These are phyloP conservation scores for Aromia moschata DNA, from an alignment of 2,888 invertebrate species.

Conservation along the genomic window DNA sequence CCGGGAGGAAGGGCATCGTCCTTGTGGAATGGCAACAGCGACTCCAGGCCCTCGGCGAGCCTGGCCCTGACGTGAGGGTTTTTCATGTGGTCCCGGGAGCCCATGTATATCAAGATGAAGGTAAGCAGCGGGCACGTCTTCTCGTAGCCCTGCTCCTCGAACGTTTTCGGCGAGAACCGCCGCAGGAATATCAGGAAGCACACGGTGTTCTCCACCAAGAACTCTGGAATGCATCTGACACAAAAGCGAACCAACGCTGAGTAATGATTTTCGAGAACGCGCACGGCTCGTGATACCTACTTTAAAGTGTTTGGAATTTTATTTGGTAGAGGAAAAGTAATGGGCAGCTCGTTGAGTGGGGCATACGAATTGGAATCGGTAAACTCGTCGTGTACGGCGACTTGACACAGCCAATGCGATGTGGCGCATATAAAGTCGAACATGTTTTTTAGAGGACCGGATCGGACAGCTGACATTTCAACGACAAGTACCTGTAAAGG, in stretches of 20 bases:
- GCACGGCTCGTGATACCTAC: slow-evolving; percentile 64
- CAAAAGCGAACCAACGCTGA: background rate
- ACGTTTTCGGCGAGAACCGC: slow-evolving; percentile 69
- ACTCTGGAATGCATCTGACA: slow-evolving; percentile 86
- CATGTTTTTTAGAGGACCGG: slow-evolving; percentile 74
- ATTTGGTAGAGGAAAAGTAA: slow-evolving; percentile 73
- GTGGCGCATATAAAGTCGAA: slow-evolving; percentile 83
- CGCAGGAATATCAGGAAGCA: slow-evolving; percentile 81
- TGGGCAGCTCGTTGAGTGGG: slow-evolving; percentile 66
- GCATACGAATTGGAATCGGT: slow-evolving; percentile 66
- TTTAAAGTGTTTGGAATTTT: slow-evolving; percentile 75
- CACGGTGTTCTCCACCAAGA: slow-evolving; percentile 87
- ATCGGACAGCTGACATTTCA: slow-evolving; percentile 80
- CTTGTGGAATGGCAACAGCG: slow-evolving; percentile 78
- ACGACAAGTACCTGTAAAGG: slow-evolving; percentile 71
- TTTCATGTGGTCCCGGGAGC: slow-evolving; percentile 75
- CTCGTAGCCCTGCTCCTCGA: slow-evolving; percentile 73
- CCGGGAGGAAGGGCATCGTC: slow-evolving; percentile 64
- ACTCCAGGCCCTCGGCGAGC: slow-evolving; percentile 88
- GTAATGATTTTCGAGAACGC: too few relatives aligned
- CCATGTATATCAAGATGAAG: slow-evolving; percentile 88
- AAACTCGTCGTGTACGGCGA: slow-evolving; percentile 69
- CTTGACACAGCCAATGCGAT: slow-evolving; percentile 85
- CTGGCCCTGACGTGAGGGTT: slow-evolving; percentile 94
- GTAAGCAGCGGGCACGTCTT: slow-evolving; percentile 77